Evolutionary conservation across 2,797 vertebrate genomes (phyloP), one percentile per base, ranked within the genome.

Genomic region (Hypotaenidia philippensis): DNA sequence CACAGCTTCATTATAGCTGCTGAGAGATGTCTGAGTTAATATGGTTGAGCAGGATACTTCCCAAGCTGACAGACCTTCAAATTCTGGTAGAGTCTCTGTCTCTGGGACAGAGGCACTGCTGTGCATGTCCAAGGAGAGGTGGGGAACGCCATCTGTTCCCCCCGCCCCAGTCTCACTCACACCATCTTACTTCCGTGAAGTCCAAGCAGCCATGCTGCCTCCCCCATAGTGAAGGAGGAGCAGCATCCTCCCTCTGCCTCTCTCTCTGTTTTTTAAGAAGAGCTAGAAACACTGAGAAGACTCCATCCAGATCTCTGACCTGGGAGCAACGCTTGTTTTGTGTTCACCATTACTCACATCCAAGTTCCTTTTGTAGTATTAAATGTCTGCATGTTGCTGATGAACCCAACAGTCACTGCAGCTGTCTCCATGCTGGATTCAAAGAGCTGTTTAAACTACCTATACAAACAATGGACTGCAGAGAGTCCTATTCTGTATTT

Each of bases 401-500:
- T 57, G 65, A 83, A 74, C 20, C 50, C 3, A 6, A 4, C 1
- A 21, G 6, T 69, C 65, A 53, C 64, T 52, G 79, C 38, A 78
- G 21, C 61, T 26, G 21, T 32, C 81, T 78, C 6, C 5, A 13
- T 18, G 36, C 70, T 80, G 88, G 7, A 32, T 55, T 95, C 16
- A 18, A 90, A 76, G 68, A 64, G 41, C 56, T 90, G 3, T 61
- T 32, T 91, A 77, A 87, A 57, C 44, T 83, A 34, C 87, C 53
- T 90, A 9, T 65, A 69, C 66, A 88, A 93, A 88, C 14, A 89
- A 74, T 9, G 55, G 34, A 90, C 80, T 66, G 47, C 29, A 93
- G 53, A 27, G 52, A 86, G 23, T 64, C 47, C 59, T 34, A 25
- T 72, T 56, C 56, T 50, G 26, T 97, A 68, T 81, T 83, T 76